Percentiles rank a stretch among this genome's conserved stretches.
phyloP scores from a whole-genome alignment of 64 coral and sea anemone genomes.

The Pachyseris speciosa region DNA sequence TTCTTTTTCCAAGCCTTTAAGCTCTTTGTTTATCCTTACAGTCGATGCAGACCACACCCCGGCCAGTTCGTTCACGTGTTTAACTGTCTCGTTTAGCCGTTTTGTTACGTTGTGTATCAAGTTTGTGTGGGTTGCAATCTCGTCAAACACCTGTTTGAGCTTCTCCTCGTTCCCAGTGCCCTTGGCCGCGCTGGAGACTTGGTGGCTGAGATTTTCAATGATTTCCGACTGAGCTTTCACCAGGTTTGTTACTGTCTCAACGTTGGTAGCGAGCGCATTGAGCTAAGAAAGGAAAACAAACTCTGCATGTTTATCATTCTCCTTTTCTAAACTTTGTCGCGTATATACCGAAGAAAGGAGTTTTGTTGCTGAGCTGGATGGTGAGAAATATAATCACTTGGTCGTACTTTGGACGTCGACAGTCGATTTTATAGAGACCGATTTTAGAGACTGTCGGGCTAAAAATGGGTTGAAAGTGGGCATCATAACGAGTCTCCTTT shows the following conservation, averaged over 20 bases:
- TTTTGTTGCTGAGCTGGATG: no score
- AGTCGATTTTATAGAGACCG: no score
- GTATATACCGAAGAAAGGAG: no score
- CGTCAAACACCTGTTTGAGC: conserved; percentile 17
- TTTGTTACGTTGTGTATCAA: neutral
- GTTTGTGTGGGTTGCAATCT: neutral
- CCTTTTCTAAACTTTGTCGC: no score
- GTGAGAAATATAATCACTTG: no score
- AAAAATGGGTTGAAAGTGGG: no score
- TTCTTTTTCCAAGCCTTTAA: conserved; percentile 7
- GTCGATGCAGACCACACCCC: conserved; percentile 25
- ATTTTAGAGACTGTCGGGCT: no score
- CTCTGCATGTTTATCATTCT: no score
- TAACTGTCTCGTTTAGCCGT: conserved; percentile 2
- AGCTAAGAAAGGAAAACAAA: neutral
- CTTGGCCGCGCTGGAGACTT: conserved; percentile 11
- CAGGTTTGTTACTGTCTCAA: conserved; percentile 46
- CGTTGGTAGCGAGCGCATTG: conserved; percentile 29
- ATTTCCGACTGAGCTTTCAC: conserved; percentile 50
- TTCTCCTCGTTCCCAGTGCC: neutral
- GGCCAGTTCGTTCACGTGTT: conserved; percentile 18
- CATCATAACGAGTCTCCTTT: no score
- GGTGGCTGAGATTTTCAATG: conserved; percentile 50
- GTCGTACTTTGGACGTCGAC: no score
- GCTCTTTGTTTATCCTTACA: neutral